Conservation (phyloP, 2,888 invertebrate species). For the Chymomyza amoena region DNA sequence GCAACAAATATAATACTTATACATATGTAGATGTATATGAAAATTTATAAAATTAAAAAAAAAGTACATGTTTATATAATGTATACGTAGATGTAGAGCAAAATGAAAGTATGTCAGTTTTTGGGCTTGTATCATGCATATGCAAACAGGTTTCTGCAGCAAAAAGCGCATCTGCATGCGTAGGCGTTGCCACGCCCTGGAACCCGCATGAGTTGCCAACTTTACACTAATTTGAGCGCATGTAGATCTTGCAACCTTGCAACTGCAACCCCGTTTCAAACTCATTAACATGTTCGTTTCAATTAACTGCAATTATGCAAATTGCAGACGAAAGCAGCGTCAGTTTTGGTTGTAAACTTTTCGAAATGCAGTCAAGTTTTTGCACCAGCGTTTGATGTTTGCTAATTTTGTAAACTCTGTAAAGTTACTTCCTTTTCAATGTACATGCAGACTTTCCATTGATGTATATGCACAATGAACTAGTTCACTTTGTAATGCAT, state of each 20-base stretch:
- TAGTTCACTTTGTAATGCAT: too few relatives aligned
- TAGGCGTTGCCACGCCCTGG: not conserved
- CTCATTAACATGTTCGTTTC: slow-evolving; percentile 44
- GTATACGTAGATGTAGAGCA: not conserved
- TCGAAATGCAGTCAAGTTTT: not conserved
- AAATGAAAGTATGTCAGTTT: slow-evolving; percentile 22
- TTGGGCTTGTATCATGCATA: slow-evolving; percentile 21
- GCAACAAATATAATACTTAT: not conserved
- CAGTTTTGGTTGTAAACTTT: not conserved
- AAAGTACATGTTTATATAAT: not conserved
- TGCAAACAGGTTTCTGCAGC: slow-evolving; percentile 1
- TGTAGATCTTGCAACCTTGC: slow-evolving; percentile 4
- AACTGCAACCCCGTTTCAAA: slow-evolving; percentile 12
- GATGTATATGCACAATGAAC: too few relatives aligned
- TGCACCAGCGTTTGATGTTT: not conserved
- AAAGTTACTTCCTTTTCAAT: not conserved
- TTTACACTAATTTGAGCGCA: not conserved
- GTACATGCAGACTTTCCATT: not conserved
- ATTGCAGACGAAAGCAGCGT: slow-evolving; percentile 16
- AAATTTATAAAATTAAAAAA: not conserved
- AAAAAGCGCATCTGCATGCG: slow-evolving; percentile 18
- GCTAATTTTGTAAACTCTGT: not conserved
- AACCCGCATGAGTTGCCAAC: not conserved
- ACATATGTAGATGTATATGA: not conserved
- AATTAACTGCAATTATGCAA: slow-evolving; percentile 54